Percentiles rank a stretch among this genome's conserved stretches.
Evolutionary conservation across 2,888 invertebrate genomes (phyloP).

Genomic region (Oxycera nigricornis): DNA sequence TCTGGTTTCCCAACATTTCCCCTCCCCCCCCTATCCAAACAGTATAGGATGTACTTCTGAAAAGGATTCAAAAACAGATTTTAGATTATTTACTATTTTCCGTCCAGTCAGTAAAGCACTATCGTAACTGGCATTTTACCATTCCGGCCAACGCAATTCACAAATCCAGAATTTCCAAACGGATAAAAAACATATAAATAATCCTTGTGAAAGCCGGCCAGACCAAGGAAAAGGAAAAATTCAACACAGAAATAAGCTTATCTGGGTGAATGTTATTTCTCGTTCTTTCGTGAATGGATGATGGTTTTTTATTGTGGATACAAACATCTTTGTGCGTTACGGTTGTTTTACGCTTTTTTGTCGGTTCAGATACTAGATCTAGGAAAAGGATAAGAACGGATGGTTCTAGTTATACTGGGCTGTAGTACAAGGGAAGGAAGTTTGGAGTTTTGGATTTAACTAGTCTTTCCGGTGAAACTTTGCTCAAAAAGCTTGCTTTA

Average conservation of each 20-base stretch:
- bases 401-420: too few relatives aligned
- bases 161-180: conserved; percentile 23
- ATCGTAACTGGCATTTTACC: not conserved
- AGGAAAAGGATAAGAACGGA: conserved; percentile 6
- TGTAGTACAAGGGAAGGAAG: too few relatives aligned
- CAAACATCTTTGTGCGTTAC: not conserved
- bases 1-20: not conserved
- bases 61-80: conserved; percentile 36
- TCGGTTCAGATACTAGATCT: not conserved
- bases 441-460: too few relatives aligned
- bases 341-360: not conserved
- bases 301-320: not conserved
- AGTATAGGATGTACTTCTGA: not conserved
- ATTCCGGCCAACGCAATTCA: conserved; percentile 4
- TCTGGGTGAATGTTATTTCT: conserved; percentile 26
- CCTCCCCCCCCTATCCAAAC: not conserved
- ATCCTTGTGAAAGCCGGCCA: conserved; percentile 18
- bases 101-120: conserved; percentile 18
- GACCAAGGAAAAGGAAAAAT: not conserved
- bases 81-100: conserved; percentile 39
- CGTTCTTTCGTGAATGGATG: not conserved
- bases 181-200: conserved; percentile 37
- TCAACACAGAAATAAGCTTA: conserved; percentile 28
- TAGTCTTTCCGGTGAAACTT: too few relatives aligned
- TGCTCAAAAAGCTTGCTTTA: too few relatives aligned